Evolutionary conservation across 1,140 invertebrate species (phyloP), one percentile per base, ranked within the genome.

Genomic region (Drosophila lacteicornis): DNA sequence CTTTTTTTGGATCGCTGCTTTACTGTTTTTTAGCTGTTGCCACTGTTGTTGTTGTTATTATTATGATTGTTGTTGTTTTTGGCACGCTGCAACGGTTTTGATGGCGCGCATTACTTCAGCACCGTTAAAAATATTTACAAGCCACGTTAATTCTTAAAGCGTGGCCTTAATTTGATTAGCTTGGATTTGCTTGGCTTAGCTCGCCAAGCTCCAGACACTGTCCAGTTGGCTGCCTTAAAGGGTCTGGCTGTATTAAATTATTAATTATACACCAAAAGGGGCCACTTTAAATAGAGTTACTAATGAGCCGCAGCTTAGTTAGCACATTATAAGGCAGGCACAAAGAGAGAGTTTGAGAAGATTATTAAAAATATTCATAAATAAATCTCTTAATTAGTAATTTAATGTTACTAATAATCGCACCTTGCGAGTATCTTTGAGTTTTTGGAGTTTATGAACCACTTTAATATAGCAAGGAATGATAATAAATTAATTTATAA

Each of bases 111-210:
- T 90, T 90, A 90, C 85, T 90, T 90, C 82, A 90, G 85, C 85
- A 85, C 85, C 85, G 85, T 90, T 90, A 90, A 90, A 85, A 90
- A 67, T 82, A 90, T 90, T 90, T 85, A 90, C 75, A 86, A 86
- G 85, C 86, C 85, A 73, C 87, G 86, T 90, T 90, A 90, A 85
- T 85, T 91, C 82, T 91, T 88, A 85, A 90, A 91, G 86, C 78
- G 75, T 91, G 86, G 86, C 85, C 86, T 88, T 88, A 88, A 88
- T 88, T 88, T 85, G 82, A 88, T 88, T 88, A 91, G 86, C 79
- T 88, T 47, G 82, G 80, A 77, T 84, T 80, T 73, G 80, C 68
- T 87, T 63, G 42, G 83, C 46, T 87, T 61, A 47, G 55, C 84
- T 66, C 36, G 63, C 73, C 70, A 63, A 80, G 62, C 40, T 25